Evolutionary conservation across 2,797 vertebrate genomes (phyloP).

Genomic region (Coendou prehensilis): DNA sequence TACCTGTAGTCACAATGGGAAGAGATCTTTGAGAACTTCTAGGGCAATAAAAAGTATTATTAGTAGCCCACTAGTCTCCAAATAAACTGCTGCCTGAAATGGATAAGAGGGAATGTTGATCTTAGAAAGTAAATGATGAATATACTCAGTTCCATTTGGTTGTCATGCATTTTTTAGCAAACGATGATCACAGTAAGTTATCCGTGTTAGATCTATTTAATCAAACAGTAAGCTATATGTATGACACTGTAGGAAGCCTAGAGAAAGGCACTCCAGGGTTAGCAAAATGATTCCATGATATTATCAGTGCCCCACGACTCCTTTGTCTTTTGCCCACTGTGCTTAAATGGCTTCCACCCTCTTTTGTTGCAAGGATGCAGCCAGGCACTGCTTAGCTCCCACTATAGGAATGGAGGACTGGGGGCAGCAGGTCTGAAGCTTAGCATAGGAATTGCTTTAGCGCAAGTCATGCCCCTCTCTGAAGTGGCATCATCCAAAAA

Average conservation of each 20-base stretch:
- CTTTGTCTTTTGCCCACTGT: neutral
- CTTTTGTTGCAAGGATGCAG: rapidly evolving
- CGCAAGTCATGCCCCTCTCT: neutral
- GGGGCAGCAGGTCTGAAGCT: neutral
- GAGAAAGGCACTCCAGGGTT: neutral
- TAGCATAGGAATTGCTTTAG: neutral
- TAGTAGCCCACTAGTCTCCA: too few species aligned
- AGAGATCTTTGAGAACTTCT: neutral
- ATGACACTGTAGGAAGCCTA: neutral
- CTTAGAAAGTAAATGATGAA: slow-evolving; percentile 6
- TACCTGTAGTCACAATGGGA: rapidly evolving
- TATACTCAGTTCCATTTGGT: neutral
- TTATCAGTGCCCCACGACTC: neutral
- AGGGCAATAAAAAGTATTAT: neutral
- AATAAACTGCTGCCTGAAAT: neutral
- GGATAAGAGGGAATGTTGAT: too few species aligned
- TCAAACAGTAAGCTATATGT: neutral
- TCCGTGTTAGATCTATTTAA: neutral
- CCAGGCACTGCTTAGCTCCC: neutral
- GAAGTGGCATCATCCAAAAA: neutral
- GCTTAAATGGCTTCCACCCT: neutral
- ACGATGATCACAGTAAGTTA: neutral
- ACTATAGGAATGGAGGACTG: neutral
- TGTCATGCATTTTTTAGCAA: neutral
- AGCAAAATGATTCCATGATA: neutral